Base-by-base conservation (phyloP, 2,888 invertebrate genomes). In the Drosophila acutilabella region DNA sequence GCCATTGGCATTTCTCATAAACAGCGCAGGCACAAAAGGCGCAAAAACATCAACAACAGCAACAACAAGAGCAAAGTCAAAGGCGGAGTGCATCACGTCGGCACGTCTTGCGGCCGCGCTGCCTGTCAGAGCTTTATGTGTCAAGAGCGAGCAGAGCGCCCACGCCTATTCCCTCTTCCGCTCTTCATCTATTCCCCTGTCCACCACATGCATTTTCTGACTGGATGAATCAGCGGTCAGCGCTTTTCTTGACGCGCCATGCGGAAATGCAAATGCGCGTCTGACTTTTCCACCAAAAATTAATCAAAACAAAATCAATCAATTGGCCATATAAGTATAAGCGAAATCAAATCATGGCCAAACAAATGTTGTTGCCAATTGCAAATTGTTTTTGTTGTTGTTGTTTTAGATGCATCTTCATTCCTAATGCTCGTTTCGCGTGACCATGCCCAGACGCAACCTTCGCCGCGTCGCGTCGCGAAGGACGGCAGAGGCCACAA, bases 371-470 rank as follows among this genome's bases (percentile, higher is more conserved):
- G 14, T 33, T 23, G 41, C 26, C 23, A 5, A 23, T 23, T 23
- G 36, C 23, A 16, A 40, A 30, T 52, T 23, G 36, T 26, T 41
- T 56, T 42, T n/a, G 18, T 42, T 26, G 48, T 23, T 23, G 20
- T 13, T 10, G 57, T 67, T 30, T 38, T 53, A 33, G 36, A 36
- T 60, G 50, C 61, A 52, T 52, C 57, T 67, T 58, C 14, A 42
- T 36, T 45, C 23, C 30, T 52, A 51, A 57, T 57, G 57, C 8
- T 57, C 45, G 30, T 26, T 48, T 65, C 47, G 54, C 51, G 68
- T 81, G 85, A 73, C 86, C 80, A 70, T 82, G 82, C 70, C 59
- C 57, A 53, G 69, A 36, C 51, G 61, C 87, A 81, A 81, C 81
- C 81, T 81, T 81, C 84, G 87, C 75, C 36, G 30, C 26, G 33